Evolutionary conservation across 2,797 vertebrate species (phyloP).

Genomic region (Heteromormyrus szaboi): DNA sequence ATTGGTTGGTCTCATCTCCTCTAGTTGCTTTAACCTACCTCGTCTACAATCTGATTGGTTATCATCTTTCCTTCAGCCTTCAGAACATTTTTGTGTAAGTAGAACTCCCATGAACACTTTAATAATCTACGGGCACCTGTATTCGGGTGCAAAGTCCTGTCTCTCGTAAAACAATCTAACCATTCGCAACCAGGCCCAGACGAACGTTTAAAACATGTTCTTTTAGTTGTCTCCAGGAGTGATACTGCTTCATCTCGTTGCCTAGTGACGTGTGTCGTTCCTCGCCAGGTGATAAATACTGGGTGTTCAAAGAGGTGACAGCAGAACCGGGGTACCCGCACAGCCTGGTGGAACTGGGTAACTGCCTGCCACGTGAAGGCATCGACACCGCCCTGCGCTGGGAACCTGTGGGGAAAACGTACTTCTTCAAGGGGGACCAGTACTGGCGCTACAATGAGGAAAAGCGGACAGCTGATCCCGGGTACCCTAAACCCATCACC

Average conservation of each 20-base stretch:
- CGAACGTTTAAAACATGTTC: neutral
- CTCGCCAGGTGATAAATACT: constrained; percentile 82
- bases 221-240: neutral
- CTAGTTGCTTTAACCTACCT: neutral
- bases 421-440: constrained; percentile 95
- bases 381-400: constrained; percentile 91
- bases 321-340: constrained; percentile 91
- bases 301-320: constrained; percentile 92
- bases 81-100: neutral
- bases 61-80: neutral
- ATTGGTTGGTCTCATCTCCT: neutral
- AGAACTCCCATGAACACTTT: neutral
- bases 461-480: constrained; percentile 77
- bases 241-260: neutral
- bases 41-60: neutral
- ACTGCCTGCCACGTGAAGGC: constrained; percentile 81
- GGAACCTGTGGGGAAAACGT: constrained; percentile 92
- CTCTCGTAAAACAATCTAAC: neutral
- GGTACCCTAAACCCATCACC: constrained; percentile 89
- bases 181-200: neutral
- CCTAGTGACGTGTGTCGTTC: neutral
- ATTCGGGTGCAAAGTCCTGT: neutral
- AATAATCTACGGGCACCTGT: neutral
- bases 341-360: constrained; percentile 82
- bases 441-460: constrained; percentile 98